Conservation (phyloP, 2,797 vertebrate species). For the Choloepus didactylus region DNA sequence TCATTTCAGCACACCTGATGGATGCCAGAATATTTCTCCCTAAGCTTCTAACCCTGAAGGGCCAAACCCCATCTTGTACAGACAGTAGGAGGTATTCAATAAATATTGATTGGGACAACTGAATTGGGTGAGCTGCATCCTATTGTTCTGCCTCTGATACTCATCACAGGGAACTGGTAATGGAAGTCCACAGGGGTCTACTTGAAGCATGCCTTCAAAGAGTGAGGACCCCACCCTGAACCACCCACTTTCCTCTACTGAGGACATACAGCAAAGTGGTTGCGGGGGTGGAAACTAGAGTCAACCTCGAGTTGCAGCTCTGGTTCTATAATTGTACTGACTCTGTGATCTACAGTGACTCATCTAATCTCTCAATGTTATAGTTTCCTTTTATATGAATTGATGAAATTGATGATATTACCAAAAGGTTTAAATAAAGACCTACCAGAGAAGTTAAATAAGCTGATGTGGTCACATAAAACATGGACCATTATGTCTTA, state of each 20-base stretch:
- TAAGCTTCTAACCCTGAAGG: neutral
- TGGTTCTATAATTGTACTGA: neutral
- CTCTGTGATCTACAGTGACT: neutral
- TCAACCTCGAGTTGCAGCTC: neutral
- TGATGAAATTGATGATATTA: neutral
- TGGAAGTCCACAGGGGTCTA: neutral
- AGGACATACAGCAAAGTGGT: rapidly evolving
- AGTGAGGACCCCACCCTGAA: neutral
- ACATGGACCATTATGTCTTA: neutral
- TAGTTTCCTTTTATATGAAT: constrained; percentile 3
- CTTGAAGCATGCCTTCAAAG: neutral
- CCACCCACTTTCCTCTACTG: neutral
- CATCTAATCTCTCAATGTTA: neutral
- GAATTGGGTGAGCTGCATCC: neutral
- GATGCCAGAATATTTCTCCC: neutral
- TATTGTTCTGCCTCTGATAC: neutral
- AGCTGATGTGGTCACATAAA: neutral
- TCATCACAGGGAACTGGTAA: neutral
- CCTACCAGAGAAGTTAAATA: neutral
- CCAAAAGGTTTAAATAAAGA: neutral
- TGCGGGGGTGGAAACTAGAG: neutral
- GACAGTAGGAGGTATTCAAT: neutral
- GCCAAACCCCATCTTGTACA: neutral
- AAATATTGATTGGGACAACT: neutral
- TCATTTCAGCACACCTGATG: neutral